Base-by-base conservation (phyloP, 2,113 vertebrate species). In the Motacilla alba region DNA sequence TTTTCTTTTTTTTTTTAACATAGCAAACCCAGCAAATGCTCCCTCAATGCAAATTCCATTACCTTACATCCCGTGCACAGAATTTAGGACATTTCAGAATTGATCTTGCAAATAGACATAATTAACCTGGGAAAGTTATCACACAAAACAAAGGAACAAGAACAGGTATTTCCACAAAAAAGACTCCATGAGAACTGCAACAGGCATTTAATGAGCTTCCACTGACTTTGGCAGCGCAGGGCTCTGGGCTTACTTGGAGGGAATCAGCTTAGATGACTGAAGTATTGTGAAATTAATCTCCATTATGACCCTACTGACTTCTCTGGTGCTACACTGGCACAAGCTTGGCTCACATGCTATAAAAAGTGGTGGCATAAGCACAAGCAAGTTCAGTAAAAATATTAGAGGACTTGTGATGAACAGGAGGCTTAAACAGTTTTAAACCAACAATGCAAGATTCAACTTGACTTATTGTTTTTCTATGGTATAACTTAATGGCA, bases 381-480 rank as follows among this genome's bases (percentile, higher is more conserved):
- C 31, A 50, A 74, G 31, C 46, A 35, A 67, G 46, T 66, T 89
- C 55, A 79, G 74, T 15, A 58, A 73, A 73, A 90, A 55, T 6
- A 5, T 27, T 30, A 47, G 43, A 78, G 30, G 64, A 93, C 93
- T 95, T 87, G 78, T 79, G 67, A 78, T 62, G 64, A 95, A 90
- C 67, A 75, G 63, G 55, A 70, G 52, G 47, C 55, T 92, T 96
- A 74, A 83, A 88, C 27, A 86, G 59, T 67, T 94, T 96, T 90
- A 91, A 90, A 60, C 26, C 9, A 85, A 74, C 31, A n/a, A 52
- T 3, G 1, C 31, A 58, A 44, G 58, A 44, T 73, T 90, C 91
- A 58, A 74, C 64, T 83, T 74, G 67, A 66, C 56, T 93, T 75
- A 90, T 28, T 93, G 75, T 68, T 80, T 63, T 91, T 83, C 31